phyloP scores from a whole-genome alignment of 2,113 vertebrate species.

The Spermophilus dauricus region DNA sequence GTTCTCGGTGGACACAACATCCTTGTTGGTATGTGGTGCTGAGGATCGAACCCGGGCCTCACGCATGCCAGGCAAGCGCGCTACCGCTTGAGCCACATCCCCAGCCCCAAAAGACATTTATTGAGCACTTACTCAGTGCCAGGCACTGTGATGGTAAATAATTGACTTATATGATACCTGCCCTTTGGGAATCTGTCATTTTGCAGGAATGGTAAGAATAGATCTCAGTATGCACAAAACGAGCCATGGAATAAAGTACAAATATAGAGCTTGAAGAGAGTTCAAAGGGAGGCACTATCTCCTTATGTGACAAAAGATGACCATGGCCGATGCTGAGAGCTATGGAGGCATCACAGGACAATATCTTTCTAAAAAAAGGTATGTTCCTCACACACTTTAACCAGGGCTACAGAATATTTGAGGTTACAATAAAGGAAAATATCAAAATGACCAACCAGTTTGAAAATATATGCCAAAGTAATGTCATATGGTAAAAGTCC shows the following conservation, averaged over 20 bases:
- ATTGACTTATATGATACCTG: background rate
- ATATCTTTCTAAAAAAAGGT: background rate
- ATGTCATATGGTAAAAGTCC: background rate
- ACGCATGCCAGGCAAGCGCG: no score
- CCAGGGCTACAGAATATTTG: background rate
- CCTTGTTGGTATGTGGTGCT: no score
- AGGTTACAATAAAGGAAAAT: background rate
- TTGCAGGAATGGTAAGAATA: background rate
- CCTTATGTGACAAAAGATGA: background rate
- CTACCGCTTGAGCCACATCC: no score
- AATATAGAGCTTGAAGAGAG: background rate
- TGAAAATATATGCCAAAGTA: constrained; percentile 7
- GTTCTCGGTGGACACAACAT: no score
- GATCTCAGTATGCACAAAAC: background rate
- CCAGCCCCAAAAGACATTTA: background rate
- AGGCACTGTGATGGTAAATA: background rate
- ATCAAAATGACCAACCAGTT: background rate
- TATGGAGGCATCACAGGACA: background rate
- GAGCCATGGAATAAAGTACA: background rate
- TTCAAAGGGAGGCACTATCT: background rate
- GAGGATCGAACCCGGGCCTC: no score
- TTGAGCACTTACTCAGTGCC: background rate
- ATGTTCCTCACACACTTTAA: background rate
- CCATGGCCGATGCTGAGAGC: background rate
- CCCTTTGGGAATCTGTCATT: background rate